phyloP scores from a whole-genome alignment of 1,140 invertebrate genomes.

The Homalodisca vitripennis region DNA sequence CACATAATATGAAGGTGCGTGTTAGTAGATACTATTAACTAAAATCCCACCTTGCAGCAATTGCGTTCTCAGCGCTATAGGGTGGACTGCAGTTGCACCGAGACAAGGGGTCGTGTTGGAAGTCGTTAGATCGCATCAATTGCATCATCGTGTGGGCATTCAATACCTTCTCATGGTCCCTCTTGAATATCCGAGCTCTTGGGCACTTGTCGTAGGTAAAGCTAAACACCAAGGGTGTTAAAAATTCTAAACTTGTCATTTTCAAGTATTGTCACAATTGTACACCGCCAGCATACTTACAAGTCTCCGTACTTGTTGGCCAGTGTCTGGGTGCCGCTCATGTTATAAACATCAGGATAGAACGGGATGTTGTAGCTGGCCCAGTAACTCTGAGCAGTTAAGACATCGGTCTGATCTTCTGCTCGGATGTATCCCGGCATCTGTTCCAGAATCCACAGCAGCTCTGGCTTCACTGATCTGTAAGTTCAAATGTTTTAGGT shows the following conservation, averaged over 20 bases:
- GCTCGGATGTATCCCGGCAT: conserved; percentile 29
- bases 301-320: conserved; percentile 66
- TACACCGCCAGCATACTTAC: too few species aligned
- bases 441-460: conserved; percentile 79
- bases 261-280: too few species aligned
- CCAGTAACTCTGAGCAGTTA: conserved; percentile 59
- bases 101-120: conserved; percentile 64
- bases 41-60: conserved; percentile 61
- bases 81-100: conserved; percentile 67
- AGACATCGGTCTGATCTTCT: conserved; percentile 26
- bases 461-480: conserved; percentile 10
- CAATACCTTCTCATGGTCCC: conserved; percentile 53
- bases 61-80: conserved; percentile 70
- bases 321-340: conserved; percentile 59
- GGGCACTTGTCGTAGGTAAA: conserved; percentile 57
- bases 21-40: too few species aligned
- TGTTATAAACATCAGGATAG: conserved; percentile 62
- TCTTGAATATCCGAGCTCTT: conserved; percentile 52
- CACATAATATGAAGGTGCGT: too few species aligned
- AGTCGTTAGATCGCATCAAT: conserved; percentile 76
- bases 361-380: conserved; percentile 74
- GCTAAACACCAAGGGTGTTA: neutral
- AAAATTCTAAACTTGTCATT: too few species aligned
- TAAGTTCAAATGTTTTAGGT: neutral
- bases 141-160: conserved; percentile 56